These are phyloP conservation scores for Clarias gariepinus DNA, from an alignment of 2,113 vertebrate genomes.

Conservation along the genomic window DNA sequence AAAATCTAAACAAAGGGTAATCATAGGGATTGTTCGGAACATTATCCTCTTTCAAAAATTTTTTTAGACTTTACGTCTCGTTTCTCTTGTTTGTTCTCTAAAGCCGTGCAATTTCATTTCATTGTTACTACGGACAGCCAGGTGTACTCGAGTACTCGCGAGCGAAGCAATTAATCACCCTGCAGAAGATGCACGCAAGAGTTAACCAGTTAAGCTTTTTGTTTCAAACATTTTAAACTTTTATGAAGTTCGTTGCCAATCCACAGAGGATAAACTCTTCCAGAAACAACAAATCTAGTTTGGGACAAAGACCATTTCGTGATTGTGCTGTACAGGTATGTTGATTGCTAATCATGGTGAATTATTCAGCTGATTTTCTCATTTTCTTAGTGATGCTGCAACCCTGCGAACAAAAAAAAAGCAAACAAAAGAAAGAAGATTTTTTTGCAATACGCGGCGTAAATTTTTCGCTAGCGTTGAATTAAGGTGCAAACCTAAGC, in stretches of 20 bases:
- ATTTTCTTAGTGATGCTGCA: not conserved
- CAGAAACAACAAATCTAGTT: constrained; percentile 8
- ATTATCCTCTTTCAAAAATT: not conserved
- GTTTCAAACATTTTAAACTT: not conserved
- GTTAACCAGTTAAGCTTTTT: not conserved
- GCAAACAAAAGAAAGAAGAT: not conserved
- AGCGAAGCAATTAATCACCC: not conserved
- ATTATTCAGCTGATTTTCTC: not conserved
- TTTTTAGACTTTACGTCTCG: not conserved
- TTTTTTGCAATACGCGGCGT: not conserved
- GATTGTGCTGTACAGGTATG: not conserved
- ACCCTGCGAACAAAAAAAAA: not conserved
- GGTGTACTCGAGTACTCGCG: not conserved
- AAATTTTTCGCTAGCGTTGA: not conserved
- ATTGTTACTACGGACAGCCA: not conserved
- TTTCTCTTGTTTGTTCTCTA: not conserved
- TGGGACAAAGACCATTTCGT: not conserved
- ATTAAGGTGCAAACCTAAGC: not conserved
- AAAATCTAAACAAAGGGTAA: not conserved
- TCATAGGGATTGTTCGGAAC: not conserved
- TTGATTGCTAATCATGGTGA: not conserved
- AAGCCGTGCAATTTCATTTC: not conserved
- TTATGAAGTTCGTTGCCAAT: not conserved
- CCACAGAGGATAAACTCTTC: not conserved
- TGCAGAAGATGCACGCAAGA: not conserved